Percentiles rank a stretch among this genome's conserved stretches.
These are phyloP conservation scores for Eristalinus sepulchralis DNA, from an alignment of 2,888 invertebrate genomes.

Conservation along the genomic window DNA sequence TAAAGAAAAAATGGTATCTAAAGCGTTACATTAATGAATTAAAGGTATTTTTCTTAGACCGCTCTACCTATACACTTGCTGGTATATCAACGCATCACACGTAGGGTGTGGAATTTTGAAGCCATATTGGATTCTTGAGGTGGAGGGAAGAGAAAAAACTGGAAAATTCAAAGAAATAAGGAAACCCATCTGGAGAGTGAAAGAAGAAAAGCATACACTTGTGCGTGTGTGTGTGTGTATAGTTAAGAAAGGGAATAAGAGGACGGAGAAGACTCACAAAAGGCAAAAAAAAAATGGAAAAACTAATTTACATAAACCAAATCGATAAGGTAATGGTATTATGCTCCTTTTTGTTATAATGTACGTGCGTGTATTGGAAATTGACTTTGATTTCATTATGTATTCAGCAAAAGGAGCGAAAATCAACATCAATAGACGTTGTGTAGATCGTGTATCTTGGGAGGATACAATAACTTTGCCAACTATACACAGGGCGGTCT, in stretches of 20 bases:
- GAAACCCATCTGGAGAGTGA: conserved; percentile 39
- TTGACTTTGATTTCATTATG: conserved; percentile 69
- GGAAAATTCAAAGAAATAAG: conserved; percentile 66
- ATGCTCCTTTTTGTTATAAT: conserved; percentile 69
- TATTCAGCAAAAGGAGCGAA: conserved; percentile 70
- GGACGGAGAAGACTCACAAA: not conserved
- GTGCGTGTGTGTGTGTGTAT: not conserved
- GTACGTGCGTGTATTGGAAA: conserved; percentile 71
- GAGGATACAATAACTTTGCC: conserved; percentile 23
- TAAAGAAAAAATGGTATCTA: conserved; percentile 37
- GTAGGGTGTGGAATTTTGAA: conserved; percentile 56
- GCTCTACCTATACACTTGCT: conserved; percentile 22
- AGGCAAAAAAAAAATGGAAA: conserved; percentile 52
- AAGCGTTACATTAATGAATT: conserved; percentile 59
- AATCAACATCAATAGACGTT: conserved; percentile 62
- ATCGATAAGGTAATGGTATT: conserved; percentile 71
- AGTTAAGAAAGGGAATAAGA: not conserved
- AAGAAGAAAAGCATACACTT: not conserved
- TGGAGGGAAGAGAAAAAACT: conserved; percentile 32
- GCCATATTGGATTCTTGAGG: conserved; percentile 63
- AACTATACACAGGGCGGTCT: conserved; percentile 45
- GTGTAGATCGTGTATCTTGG: conserved; percentile 41
- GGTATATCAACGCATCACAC: conserved; percentile 35
- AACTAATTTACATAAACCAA: conserved; percentile 70
- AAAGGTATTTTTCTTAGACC: conserved; percentile 41